Base-by-base conservation (phyloP, 2,113 vertebrate genomes). In the Acanthisitta chloris region DNA sequence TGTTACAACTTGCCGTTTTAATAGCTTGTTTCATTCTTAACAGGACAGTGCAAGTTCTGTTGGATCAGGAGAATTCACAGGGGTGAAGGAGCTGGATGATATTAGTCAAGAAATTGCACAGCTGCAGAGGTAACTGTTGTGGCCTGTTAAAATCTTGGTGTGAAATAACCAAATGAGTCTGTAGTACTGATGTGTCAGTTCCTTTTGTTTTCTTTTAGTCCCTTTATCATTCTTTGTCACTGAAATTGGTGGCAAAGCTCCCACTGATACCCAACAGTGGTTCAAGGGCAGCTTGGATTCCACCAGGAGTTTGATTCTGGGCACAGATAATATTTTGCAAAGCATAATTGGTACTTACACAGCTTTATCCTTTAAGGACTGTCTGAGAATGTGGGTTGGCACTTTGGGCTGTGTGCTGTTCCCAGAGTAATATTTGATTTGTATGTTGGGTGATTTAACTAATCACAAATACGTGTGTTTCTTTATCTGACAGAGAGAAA, bases 71-170 rank as follows among this genome's bases (percentile, higher is more conserved):
- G 99, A 99, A 82, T 99, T 99, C 85, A 99, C 98, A 10, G 99
- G 99, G 6, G 99, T 99, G 94, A 99, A 99, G 90, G 99, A 99
- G 78, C 98, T 99, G 64, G 99, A 99, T 62, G 99, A 99, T 81
- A 99, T 99, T 72, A 99, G 99, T 89, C 99, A 99, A 92, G 99
- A 99, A 97, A 99, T 99, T 7, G 98, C 99, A 17, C 99, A 99
- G 96, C 92, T 99, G 49, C 99, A 99, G 94, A 99, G 99, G 99
- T 99, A 96, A 97, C 23, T 4, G 29, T 40, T 49, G 59, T 40
- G 31, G 18, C 23, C 10, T 17, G 2, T 36, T 55, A 52, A 46
- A 79, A 61, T 20, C 15, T 9, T 38, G 43, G 19, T 36, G 33
- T 69, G 13, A 21, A 34, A 23, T 31, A 61, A 21, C 24, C 34